A percentile compares a stretch with the other conserved stretches of the same genome.
These are phyloP conservation scores for Globicephala melas DNA, from an alignment of 2,113 vertebrate species.

Conservation along the genomic window DNA sequence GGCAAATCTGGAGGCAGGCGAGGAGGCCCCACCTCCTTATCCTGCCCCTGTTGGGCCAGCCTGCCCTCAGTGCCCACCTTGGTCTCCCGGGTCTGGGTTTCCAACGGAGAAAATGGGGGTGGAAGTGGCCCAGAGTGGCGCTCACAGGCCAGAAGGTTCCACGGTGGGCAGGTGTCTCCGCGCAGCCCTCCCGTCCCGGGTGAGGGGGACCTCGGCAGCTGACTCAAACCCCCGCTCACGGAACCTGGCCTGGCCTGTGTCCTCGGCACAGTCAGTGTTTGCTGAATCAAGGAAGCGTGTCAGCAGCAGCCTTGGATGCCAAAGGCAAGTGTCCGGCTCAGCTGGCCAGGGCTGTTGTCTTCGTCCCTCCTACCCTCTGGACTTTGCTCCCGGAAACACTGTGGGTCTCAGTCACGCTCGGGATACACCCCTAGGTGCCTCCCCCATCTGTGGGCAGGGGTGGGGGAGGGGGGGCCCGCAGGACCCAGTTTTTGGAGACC, in stretches of 20 bases:
- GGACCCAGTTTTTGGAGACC: not conserved
- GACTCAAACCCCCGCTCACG: not conserved
- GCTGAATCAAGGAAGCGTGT: not conserved
- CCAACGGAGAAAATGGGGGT: not conserved
- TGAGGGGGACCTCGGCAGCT: not conserved
- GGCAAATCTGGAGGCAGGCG: not conserved
- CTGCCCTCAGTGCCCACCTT: too few relatives aligned
- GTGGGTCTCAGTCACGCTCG: not conserved
- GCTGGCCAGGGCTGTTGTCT: not conserved
- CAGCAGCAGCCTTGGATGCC: not conserved
- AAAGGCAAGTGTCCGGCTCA: not conserved
- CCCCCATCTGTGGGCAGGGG: not conserved
- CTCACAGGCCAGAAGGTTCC: not conserved
- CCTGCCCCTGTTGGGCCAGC: not conserved
- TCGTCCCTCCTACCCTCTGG: not conserved
- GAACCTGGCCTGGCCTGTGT: not conserved
- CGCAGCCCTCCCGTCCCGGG: accelerated
- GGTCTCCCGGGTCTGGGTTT: not conserved
- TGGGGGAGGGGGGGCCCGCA: not conserved
- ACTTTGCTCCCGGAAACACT: not conserved
- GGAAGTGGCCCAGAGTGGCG: not conserved
- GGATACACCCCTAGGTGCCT: not conserved
- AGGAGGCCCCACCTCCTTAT: not conserved
- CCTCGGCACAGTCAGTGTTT: not conserved
- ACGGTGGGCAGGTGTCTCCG: not conserved